phyloP scores from a whole-genome alignment of 2,888 invertebrate genomes.

The Diaprepes abbreviatus region DNA sequence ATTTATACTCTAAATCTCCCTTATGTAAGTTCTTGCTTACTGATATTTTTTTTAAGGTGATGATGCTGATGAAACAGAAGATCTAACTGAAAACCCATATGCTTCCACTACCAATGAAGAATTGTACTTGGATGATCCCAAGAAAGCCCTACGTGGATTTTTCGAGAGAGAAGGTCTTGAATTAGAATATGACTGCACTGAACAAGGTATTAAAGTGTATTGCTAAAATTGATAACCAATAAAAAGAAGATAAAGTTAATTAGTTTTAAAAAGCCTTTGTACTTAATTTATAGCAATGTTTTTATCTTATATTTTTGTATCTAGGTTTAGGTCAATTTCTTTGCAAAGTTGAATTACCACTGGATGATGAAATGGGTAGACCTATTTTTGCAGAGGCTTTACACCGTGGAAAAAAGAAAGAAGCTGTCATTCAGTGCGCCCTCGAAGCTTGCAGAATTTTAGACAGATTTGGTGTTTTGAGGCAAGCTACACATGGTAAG shows the following conservation, averaged over 20 bases:
- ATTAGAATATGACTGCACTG: constrained; percentile 88
- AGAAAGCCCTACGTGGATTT: constrained; percentile 93
- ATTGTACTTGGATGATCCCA: constrained; percentile 93
- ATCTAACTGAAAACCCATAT: constrained; percentile 86
- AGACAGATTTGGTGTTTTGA: constrained; percentile 87
- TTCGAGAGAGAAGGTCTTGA: constrained; percentile 93
- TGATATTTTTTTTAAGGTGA: constrained; percentile 70
- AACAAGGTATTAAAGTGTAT: constrained; percentile 77
- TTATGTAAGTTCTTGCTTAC: no score
- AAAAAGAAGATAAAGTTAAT: no score
- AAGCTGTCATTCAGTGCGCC: constrained; percentile 93
- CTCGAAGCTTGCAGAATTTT: constrained; percentile 94
- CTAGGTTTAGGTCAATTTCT: constrained; percentile 81
- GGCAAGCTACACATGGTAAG: constrained; percentile 89
- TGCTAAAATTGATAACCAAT: no score
- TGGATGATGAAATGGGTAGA: constrained; percentile 83
- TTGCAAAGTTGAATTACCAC: constrained; percentile 86
- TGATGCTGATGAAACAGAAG: constrained; percentile 89
- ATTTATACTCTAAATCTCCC: no score
- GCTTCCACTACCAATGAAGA: constrained; percentile 88
- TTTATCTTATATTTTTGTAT: no score
- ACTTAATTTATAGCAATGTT: no score
- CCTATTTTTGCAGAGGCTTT: constrained; percentile 86
- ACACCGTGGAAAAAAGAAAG: constrained; percentile 94
- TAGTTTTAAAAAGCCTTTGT: no score